Evolutionary conservation across 2,888 invertebrate species (phyloP).

Genomic region (Orthosia gracilis): DNA sequence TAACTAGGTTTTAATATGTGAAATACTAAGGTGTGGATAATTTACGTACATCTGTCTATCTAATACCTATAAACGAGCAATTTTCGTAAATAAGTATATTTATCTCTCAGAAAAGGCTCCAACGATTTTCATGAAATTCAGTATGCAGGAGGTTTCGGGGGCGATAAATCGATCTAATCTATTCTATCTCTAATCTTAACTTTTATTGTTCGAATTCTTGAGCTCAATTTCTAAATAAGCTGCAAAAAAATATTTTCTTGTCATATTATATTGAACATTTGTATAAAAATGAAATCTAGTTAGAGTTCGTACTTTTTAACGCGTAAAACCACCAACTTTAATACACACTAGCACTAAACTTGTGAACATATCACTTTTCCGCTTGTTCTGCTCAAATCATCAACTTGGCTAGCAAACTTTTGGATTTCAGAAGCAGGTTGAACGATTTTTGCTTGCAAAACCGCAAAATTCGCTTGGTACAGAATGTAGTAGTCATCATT

Average conservation of each 20-base stretch:
- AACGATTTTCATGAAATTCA: too few relatives aligned
- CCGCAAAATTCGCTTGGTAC: neutral
- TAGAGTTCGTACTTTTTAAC: neutral
- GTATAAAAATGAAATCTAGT: neutral
- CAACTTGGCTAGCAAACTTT: neutral
- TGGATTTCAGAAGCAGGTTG: constrained; percentile 15
- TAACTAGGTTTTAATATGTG: neutral
- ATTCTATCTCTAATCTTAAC: too few relatives aligned
- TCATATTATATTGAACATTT: neutral
- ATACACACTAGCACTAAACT: neutral
- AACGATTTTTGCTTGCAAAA: constrained; percentile 12
- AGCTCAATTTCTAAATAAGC: neutral
- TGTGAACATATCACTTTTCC: neutral
- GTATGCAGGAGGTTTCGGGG: too few relatives aligned
- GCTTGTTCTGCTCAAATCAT: neutral
- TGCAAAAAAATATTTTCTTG: too few relatives aligned
- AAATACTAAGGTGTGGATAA: neutral
- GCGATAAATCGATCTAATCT: too few relatives aligned
- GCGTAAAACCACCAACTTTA: too few relatives aligned
- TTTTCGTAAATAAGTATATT: too few relatives aligned
- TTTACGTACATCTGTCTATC: too few relatives aligned
- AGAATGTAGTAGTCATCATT: constrained; percentile 19
- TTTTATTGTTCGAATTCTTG: too few relatives aligned
- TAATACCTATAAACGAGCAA: too few relatives aligned
- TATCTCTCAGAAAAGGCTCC: too few relatives aligned